phyloP scores from a whole-genome alignment of 2,797 vertebrate genomes.

The Pangasius mekongensis region DNA sequence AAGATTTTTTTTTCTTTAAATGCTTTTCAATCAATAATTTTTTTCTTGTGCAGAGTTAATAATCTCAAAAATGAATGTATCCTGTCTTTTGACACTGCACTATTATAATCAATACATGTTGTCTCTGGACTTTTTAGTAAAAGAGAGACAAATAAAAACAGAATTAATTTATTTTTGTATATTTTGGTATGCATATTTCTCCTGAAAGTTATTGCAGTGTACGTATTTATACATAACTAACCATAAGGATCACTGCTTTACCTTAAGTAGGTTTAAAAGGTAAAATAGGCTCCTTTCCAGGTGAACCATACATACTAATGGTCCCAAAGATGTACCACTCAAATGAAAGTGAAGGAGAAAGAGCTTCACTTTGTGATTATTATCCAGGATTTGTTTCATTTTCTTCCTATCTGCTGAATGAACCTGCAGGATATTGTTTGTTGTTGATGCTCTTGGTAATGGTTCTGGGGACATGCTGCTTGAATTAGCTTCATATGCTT shows the following conservation, averaged over 20 bases:
- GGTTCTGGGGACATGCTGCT: constrained; percentile 20
- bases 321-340: background rate
- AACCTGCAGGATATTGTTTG: background rate
- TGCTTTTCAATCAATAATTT: no score
- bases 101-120: background rate
- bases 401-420: background rate
- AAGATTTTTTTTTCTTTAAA: background rate
- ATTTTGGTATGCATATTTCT: background rate
- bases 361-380: background rate
- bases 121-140: background rate
- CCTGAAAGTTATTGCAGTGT: background rate
- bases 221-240: background rate
- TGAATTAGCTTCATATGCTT: constrained; percentile 43
- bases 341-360: background rate
- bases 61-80: background rate
- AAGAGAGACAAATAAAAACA: background rate
- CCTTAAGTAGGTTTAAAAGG: background rate
- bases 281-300: background rate
- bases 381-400: background rate
- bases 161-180: background rate
- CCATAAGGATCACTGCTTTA: background rate
- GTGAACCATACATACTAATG: background rate
- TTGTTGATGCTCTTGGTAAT: constrained; percentile 23
- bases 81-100: background rate
- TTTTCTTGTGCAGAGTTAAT: background rate